Evolutionary conservation across 2,113 vertebrate genomes (phyloP).

Genomic region (Jaculus jaculus): DNA sequence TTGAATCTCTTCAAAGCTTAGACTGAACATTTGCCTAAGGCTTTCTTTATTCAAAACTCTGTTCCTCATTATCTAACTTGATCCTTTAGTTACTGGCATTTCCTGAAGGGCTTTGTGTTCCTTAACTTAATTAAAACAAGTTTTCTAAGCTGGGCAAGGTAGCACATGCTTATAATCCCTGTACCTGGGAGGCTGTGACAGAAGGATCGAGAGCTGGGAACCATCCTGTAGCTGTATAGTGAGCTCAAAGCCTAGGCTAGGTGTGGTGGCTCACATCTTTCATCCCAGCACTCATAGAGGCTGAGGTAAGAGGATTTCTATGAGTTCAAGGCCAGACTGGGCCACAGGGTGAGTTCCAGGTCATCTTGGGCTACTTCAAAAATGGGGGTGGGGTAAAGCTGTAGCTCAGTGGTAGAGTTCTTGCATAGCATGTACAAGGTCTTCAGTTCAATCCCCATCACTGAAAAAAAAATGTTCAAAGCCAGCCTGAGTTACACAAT

Average conservation of each 20-base stretch:
- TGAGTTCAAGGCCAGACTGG: too few species aligned
- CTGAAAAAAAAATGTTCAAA: background rate
- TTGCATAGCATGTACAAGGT: background rate
- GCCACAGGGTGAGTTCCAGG: too few species aligned
- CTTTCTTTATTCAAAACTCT: conserved; percentile 14
- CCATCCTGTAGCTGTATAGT: background rate
- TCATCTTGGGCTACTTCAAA: too few species aligned
- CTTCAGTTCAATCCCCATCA: background rate
- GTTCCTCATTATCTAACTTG: conserved; percentile 7
- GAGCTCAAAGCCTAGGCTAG: background rate
- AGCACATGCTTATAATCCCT: background rate
- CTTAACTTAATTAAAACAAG: conserved; percentile 9
- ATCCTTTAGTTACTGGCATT: conserved; percentile 34
- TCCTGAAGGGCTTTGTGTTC: background rate
- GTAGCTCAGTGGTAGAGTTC: background rate
- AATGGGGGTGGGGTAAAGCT: background rate
- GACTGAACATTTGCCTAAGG: conserved; percentile 26
- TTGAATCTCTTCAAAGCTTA: conserved; percentile 8
- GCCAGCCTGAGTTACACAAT: too few species aligned
- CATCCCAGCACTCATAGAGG: too few species aligned
- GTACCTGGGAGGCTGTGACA: background rate
- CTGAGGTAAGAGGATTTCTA: too few species aligned
- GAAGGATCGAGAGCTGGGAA: background rate
- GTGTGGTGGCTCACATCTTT: too few species aligned
- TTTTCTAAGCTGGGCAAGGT: background rate